These are phyloP conservation scores for Egretta garzetta DNA, from an alignment of 2,113 vertebrate species.

Conservation along the genomic window DNA sequence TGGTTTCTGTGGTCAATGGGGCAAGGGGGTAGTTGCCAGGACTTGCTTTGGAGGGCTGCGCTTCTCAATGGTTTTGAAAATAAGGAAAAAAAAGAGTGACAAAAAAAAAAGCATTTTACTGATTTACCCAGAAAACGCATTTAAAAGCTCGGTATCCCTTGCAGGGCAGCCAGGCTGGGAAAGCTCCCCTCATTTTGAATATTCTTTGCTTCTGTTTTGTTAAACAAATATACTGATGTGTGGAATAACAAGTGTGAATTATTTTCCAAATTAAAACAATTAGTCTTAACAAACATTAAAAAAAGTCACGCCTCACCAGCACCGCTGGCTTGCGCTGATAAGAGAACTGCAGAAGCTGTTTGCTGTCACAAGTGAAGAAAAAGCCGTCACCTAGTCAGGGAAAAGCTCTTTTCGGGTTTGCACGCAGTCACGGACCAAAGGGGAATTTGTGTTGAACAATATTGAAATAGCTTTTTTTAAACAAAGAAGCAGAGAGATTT, in stretches of 20 bases:
- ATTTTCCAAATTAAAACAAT: neutral
- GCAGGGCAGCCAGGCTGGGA: neutral
- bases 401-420: neutral
- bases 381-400: neutral
- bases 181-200: neutral
- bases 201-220: neutral
- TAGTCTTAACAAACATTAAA: neutral
- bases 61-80: neutral
- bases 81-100: neutral
- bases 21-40: neutral
- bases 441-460: neutral
- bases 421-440: neutral
- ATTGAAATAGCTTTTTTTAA: neutral
- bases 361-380: neutral
- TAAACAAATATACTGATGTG: neutral
- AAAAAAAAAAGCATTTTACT: neutral
- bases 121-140: neutral
- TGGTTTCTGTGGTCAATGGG: neutral
- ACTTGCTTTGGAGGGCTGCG: neutral
- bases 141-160: neutral
- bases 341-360: neutral
- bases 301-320: neutral
- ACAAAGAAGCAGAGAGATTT: neutral
- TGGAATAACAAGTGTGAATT: neutral
- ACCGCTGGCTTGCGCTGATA: neutral